These are phyloP conservation scores for Atherinomorus stipes DNA, from an alignment of 2,113 vertebrate species.

Conservation along the genomic window DNA sequence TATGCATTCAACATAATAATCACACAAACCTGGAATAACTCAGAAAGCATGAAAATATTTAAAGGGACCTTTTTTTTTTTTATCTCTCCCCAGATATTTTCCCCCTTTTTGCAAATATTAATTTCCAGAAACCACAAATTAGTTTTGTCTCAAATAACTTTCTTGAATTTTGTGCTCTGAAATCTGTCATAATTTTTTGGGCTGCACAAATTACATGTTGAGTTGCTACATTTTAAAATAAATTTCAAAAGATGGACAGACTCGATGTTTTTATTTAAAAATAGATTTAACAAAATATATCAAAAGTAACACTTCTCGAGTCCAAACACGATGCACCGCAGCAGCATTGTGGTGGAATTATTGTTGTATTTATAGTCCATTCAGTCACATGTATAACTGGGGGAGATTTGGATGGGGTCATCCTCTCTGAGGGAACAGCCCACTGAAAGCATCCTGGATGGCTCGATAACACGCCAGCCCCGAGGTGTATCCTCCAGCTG, in stretches of 20 bases:
- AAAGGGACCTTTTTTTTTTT: slow-evolving; percentile 8
- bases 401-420: slow-evolving; percentile 33
- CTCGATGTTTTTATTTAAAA: slow-evolving; percentile 62
- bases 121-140: neutral
- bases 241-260: slow-evolving; percentile 27
- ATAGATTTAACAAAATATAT: slow-evolving; percentile 49
- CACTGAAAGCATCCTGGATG: slow-evolving; percentile 96
- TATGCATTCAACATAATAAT: slow-evolving; percentile 22
- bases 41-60: neutral
- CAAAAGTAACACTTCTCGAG: slow-evolving; percentile 15
- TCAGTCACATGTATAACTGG: slow-evolving; percentile 11
- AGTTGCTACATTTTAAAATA: slow-evolving; percentile 54
- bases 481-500: slow-evolving; percentile 94
- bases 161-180: neutral
- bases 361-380: slow-evolving; percentile 34
- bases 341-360: neutral
- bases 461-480: slow-evolving; percentile 94
- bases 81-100: neutral
- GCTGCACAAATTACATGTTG: neutral
- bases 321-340: neutral
- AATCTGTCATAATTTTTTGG: neutral
- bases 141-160: neutral
- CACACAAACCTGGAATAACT: neutral
- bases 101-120: slow-evolving; percentile 26
- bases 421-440: slow-evolving; percentile 82